Conservation (phyloP, 2,797 vertebrate genomes). For the Sebastes cheni region DNA sequence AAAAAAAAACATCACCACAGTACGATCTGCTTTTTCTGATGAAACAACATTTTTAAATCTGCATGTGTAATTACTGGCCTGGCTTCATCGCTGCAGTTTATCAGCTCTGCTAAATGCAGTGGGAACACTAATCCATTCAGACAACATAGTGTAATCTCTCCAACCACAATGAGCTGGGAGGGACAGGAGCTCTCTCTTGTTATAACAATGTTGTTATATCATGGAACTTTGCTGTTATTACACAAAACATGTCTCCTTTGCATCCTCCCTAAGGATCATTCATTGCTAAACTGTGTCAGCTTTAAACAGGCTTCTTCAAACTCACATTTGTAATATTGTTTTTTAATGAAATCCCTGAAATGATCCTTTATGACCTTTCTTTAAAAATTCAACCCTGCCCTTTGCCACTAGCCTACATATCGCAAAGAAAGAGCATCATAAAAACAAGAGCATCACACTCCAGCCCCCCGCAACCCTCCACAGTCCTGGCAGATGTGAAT, state of each 20-base stretch:
- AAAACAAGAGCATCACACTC: not conserved
- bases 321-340: not conserved
- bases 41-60: not conserved
- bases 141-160: slow-evolving; percentile 26
- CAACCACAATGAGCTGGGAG: not conserved
- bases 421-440: not conserved
- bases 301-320: not conserved
- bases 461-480: not conserved
- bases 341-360: not conserved
- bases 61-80: slow-evolving; percentile 31
- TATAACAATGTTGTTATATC: not conserved
- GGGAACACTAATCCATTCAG: slow-evolving; percentile 39
- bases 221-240: not conserved
- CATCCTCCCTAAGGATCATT: not conserved
- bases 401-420: not conserved
- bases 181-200: not conserved
- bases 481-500: slow-evolving; percentile 34
- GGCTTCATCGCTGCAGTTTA: slow-evolving; percentile 18
- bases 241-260: not conserved
- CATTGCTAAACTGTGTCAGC: not conserved
- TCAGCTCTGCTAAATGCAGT: slow-evolving; percentile 30
- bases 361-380: not conserved
- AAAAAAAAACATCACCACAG: not conserved
- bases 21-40: not conserved
- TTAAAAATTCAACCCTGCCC: not conserved